Evolutionary conservation across 1,140 invertebrate species (phyloP), one percentile per base, ranked within the genome.

Genomic region (Bombyx mori): DNA sequence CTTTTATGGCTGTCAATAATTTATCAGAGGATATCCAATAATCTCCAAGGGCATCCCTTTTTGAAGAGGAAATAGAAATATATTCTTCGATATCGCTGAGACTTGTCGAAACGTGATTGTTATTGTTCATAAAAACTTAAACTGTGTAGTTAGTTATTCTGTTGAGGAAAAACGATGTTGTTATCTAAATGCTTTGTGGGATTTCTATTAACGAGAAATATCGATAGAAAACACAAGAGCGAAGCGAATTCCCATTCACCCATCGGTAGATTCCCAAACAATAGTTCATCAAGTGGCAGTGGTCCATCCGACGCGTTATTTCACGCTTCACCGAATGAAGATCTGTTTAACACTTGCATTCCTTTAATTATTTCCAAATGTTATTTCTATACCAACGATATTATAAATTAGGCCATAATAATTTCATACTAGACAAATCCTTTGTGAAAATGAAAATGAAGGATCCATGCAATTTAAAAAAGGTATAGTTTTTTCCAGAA

Each of bases 301-400:
- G 68, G 58, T 66, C 68, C 63, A 58, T 58, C 66, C 71, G 75
- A 79, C 75, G 73, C 73, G 71, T 82, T 75, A 81, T 83, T 83
- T 83, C 80, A 86, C 75, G 80, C 73, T 52, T 71, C 69, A 76
- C 79, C 73, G 63, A 63, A 54, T 68, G 62, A 58, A 75, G 62
- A 61, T 74, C 75, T 78, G 77, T 82, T 85, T 79, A 82, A 74
- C 73, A 73, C 69, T 73, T 74, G 71, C 65, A 75, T 78, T 80
- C 81, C 75, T 74, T 35, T 35, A 35, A 35, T 35, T 35, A 35
- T 35, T 35, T 35, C 4, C 26, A 35, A 35, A 35, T 35, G 4
- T 35, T 35, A 35, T 35, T 35, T 35, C 26, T 35, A 35, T 35
- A 35, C 26, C 26, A 35, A 35, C 26, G 4, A 35, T 35, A 35